phyloP scores from a whole-genome alignment of 2,113 vertebrate species.

The Carassius gibelio region DNA sequence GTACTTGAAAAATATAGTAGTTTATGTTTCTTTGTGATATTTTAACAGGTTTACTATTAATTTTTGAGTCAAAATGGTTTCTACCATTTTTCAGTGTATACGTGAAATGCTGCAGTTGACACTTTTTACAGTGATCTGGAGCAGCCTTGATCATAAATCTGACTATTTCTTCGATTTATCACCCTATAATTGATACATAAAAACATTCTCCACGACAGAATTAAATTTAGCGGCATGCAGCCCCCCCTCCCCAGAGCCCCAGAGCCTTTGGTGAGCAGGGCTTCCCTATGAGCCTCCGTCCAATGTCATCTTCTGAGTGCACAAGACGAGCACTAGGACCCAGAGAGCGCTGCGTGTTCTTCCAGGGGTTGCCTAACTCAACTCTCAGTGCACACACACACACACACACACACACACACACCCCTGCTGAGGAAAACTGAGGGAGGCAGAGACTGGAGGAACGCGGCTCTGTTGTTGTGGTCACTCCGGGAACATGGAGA shows the following conservation, averaged over 20 bases:
- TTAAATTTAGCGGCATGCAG: background rate
- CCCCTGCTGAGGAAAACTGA: conserved; percentile 61
- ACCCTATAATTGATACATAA: too few relatives aligned
- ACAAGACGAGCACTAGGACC: conserved; percentile 63
- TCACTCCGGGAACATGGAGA: conserved; percentile 73
- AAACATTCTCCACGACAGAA: background rate
- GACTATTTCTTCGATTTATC: background rate
- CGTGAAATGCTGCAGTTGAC: background rate
- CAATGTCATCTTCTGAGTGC: conserved; percentile 73
- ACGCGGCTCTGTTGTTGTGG: conserved; percentile 66
- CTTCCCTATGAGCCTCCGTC: conserved; percentile 54
- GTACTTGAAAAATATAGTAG: too few relatives aligned
- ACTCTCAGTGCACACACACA: conserved; percentile 21
- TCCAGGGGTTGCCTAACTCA: conserved; percentile 70
- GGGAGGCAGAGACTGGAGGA: conserved; percentile 68
- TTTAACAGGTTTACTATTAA: too few relatives aligned
- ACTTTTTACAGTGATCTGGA: background rate
- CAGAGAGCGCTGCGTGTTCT: conserved; percentile 53
- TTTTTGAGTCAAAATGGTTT: too few relatives aligned
- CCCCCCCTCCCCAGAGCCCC: too few relatives aligned
- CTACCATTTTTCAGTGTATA: too few relatives aligned
- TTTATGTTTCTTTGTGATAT: too few relatives aligned
- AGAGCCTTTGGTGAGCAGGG: conserved; percentile 16
- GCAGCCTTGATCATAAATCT: background rate
- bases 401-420: background rate